A percentile compares a stretch with the other conserved stretches of the same genome.
These are phyloP conservation scores for Acipenser oxyrinchus DNA, from an alignment of 2,797 vertebrate species.

Conservation along the genomic window DNA sequence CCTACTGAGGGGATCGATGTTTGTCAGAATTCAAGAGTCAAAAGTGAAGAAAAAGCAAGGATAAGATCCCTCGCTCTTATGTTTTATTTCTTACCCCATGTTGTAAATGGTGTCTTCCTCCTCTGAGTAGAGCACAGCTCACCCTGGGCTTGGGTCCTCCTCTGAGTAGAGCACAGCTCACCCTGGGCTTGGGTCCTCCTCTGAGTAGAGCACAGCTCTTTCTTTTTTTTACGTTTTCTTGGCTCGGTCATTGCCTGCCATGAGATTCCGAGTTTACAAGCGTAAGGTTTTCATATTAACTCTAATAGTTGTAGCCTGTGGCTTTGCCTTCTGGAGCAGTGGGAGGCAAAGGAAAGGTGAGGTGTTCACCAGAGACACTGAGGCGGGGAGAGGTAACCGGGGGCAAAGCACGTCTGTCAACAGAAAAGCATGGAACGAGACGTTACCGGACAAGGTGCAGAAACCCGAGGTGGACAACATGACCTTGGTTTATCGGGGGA, in stretches of 20 bases:
- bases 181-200: no score
- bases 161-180: no score
- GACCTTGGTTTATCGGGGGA: constrained; percentile 76
- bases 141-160: no score
- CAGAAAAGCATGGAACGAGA: constrained; percentile 56
- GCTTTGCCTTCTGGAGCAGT: constrained; percentile 84
- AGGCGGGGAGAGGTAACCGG: constrained; percentile 38
- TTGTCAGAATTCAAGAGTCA: constrained; percentile 44
- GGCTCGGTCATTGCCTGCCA: constrained; percentile 53
- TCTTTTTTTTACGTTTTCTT: constrained; percentile 22
- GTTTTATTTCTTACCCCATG: constrained; percentile 3
- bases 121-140: no score
- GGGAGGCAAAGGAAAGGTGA: constrained; percentile 66
- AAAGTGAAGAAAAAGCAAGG: constrained; percentile 33
- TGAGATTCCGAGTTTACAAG: constrained; percentile 95
- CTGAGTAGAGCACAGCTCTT: constrained; percentile 2
- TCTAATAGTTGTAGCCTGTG: constrained; percentile 74
- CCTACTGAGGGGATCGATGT: constrained; percentile 44
- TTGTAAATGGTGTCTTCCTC: background rate
- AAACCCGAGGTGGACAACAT: constrained; percentile 68
- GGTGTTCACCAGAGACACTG: constrained; percentile 55
- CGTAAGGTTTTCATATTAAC: constrained; percentile 86
- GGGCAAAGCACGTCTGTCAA: constrained; percentile 24
- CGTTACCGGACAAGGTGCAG: constrained; percentile 43
- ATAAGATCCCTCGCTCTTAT: constrained; percentile 21